Conservation (phyloP, 2,113 vertebrate species). For the Tragelaphus imberbis region DNA sequence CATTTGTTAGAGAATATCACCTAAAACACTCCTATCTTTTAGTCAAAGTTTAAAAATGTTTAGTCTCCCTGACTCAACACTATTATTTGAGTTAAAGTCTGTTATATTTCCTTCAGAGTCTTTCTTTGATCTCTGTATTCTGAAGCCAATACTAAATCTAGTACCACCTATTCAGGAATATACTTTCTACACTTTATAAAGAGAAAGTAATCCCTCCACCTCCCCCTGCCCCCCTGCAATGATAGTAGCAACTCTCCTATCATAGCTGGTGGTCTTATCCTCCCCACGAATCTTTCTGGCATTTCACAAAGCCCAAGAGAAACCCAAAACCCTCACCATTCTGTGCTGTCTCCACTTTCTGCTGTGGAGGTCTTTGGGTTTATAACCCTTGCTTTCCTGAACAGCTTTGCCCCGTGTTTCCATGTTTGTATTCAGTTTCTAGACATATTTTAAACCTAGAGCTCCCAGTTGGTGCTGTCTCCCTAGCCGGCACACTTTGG, state of each 20-base stretch:
- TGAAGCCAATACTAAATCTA: background rate
- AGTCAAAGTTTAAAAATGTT: background rate
- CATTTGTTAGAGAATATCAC: background rate
- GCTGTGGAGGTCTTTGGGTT: background rate
- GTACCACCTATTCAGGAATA: background rate
- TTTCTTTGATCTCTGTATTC: background rate
- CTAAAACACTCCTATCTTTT: background rate
- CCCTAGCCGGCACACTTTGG: background rate
- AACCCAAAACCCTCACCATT: background rate
- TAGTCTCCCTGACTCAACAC: background rate
- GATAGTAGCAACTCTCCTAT: background rate
- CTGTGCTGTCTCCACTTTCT: background rate
- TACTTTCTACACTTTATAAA: background rate
- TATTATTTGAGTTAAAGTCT: background rate
- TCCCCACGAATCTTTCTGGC: background rate
- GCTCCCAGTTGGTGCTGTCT: background rate
- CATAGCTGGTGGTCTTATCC: background rate
- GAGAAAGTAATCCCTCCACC: background rate
- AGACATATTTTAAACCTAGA: background rate
- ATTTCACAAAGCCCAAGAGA: background rate
- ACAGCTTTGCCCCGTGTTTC: background rate
- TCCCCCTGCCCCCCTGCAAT: background rate
- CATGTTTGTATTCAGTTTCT: background rate
- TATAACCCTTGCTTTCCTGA: background rate
- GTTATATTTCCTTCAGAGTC: background rate